Conservation (phyloP, 64 coral and sea anemone species). For the Porites lutea region DNA sequence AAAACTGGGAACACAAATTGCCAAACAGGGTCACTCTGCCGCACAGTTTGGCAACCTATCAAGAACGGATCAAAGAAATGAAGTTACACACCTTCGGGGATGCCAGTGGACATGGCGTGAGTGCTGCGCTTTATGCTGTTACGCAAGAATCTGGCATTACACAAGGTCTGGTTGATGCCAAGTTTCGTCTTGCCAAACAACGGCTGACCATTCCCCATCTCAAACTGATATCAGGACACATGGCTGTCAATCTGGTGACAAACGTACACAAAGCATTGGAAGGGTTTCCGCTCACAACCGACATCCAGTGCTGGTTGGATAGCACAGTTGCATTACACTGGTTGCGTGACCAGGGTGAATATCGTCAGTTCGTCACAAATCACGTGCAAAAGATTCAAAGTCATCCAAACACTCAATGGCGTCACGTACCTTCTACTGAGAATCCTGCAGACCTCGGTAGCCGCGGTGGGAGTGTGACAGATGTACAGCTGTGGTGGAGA, state of each 20-base stretch:
- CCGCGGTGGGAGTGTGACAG: constrained; percentile 11
- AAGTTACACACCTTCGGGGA: constrained; percentile 33
- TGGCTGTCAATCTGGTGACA: constrained; percentile 57
- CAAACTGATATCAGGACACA: constrained; percentile 44
- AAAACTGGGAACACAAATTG: constrained; percentile 4
- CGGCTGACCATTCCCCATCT: constrained; percentile 33
- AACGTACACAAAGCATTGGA: constrained; percentile 15
- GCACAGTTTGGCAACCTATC: not conserved
- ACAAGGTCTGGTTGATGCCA: constrained; percentile 13
- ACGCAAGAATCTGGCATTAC: constrained; percentile 6
- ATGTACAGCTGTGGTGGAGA: not conserved
- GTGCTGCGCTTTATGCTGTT: constrained; percentile 35
- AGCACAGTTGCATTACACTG: not conserved
- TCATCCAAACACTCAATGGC: not conserved
- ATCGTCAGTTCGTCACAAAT: no score
- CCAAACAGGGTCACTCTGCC: not conserved
- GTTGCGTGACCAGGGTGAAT: no score
- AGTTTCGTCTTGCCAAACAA: constrained; percentile 32
- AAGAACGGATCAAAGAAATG: not conserved
- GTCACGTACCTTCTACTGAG: not conserved
- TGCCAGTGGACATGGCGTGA: constrained; percentile 34
- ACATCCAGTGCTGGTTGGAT: not conserved
- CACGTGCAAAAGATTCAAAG: not conserved
- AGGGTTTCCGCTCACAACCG: not conserved
- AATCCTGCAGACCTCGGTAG: constrained; percentile 53